A percentile compares a stretch with the other conserved stretches of the same genome.
phyloP scores from a whole-genome alignment of 2,797 vertebrate species.

The Cuculus canorus region DNA sequence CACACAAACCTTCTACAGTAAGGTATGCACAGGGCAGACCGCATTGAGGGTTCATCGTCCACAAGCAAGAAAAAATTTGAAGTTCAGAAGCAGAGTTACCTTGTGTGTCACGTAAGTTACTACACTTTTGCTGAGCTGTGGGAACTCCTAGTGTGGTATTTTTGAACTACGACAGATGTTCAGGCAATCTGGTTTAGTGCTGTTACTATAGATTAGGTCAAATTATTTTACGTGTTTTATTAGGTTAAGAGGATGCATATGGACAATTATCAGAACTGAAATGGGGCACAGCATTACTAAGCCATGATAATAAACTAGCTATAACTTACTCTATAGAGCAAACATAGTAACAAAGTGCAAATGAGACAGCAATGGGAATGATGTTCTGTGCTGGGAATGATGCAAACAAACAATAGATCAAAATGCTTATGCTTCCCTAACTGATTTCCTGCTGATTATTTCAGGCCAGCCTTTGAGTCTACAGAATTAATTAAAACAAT shows the following conservation, averaged over 20 bases:
- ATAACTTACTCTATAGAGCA: neutral
- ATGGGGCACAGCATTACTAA: neutral
- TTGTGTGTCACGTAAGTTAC: accelerated
- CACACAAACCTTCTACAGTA: neutral
- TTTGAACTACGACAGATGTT: accelerated
- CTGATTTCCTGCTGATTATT: neutral
- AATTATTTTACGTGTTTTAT: neutral
- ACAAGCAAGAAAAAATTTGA: neutral
- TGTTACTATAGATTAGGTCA: neutral
- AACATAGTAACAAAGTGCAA: neutral
- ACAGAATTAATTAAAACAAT: neutral
- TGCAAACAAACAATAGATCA: neutral
- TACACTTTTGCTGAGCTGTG: neutral
- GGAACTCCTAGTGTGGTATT: neutral
- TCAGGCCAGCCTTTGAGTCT: neutral
- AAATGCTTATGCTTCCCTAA: neutral
- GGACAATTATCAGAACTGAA: neutral
- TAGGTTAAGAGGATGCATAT: neutral
- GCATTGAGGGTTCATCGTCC: neutral
- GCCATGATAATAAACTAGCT: neutral
- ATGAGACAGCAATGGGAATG: neutral
- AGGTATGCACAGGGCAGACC: neutral
- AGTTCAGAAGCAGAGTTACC: neutral
- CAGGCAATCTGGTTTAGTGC: neutral
- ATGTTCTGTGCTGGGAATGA: neutral